phyloP scores from a whole-genome alignment of 1,140 invertebrate genomes.

The Dinoponera quadriceps region DNA sequence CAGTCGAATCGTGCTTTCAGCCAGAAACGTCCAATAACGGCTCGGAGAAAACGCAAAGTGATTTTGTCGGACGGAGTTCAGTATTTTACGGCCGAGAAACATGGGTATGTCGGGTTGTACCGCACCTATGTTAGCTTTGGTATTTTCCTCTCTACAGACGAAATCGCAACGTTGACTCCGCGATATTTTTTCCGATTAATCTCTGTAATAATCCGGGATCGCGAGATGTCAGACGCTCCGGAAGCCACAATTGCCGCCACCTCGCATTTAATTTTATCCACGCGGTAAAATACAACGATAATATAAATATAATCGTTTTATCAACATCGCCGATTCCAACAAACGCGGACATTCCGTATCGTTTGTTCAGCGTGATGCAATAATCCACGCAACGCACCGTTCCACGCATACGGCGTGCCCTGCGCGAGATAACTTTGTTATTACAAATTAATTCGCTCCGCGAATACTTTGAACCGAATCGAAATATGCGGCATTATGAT shows the following conservation, averaged over 20 bases:
- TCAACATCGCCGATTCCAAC: background rate
- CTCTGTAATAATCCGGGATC: slow-evolving; percentile 3
- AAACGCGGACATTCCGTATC: background rate
- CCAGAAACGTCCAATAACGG: too few species aligned
- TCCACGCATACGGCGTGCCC: background rate
- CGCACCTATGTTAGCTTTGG: too few species aligned
- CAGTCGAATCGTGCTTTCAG: too few species aligned
- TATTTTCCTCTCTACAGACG: too few species aligned
- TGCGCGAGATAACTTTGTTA: slow-evolving; percentile 15
- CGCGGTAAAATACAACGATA: slow-evolving; percentile 6
- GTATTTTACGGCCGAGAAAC: too few species aligned
- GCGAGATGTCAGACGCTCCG: background rate
- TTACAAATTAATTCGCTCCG: slow-evolving; percentile 32
- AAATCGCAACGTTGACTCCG: background rate
- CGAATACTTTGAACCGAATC: slow-evolving; percentile 45
- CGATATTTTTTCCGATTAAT: slow-evolving; percentile 15
- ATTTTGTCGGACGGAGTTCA: too few species aligned
- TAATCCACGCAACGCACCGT: background rate
- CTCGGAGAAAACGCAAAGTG: too few species aligned
- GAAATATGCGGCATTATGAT: slow-evolving; percentile 39
- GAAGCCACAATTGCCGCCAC: slow-evolving; percentile 8
- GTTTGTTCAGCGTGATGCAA: background rate
- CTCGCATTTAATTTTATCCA: slow-evolving; percentile 25
- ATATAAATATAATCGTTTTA: slow-evolving; percentile 37
- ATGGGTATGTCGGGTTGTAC: too few species aligned